phyloP scores from a whole-genome alignment of 2,888 invertebrate species.

The Thelaira solivaga region DNA sequence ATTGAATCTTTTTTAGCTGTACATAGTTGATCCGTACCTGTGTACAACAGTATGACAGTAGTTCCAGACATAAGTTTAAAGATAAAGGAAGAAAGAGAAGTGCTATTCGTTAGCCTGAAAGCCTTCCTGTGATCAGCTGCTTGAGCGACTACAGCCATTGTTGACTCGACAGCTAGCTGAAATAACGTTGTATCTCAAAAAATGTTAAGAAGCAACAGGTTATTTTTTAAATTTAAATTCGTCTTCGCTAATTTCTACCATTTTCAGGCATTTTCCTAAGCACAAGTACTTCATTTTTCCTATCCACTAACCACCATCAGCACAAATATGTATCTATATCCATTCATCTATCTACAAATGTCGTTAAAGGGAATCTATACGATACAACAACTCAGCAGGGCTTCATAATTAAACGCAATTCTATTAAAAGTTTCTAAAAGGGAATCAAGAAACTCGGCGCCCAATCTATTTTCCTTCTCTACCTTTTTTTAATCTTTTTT shows the following conservation, averaged over 20 bases:
- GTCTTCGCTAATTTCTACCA: constrained; percentile 48
- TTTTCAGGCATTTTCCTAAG: constrained; percentile 48
- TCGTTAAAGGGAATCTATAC: constrained; percentile 74
- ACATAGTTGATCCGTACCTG: constrained; percentile 63
- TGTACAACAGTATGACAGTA: constrained; percentile 4
- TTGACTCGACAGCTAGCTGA: constrained; percentile 41
- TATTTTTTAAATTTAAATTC: constrained; percentile 42
- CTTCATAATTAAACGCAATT: constrained; percentile 47
- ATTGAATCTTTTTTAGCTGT: constrained; percentile 23
- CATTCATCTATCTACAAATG: constrained; percentile 62
- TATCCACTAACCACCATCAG: constrained; percentile 28
- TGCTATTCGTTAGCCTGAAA: no score
- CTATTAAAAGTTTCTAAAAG: constrained; percentile 71
- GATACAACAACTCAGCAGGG: constrained; percentile 66
- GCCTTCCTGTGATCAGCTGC: background rate
- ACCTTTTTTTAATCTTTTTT: constrained; percentile 48
- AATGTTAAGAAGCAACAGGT: constrained; percentile 35
- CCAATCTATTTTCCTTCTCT: constrained; percentile 56
- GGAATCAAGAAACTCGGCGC: constrained; percentile 74
- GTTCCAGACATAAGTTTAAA: no score
- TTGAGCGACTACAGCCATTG: constrained; percentile 54
- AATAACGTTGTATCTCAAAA: background rate
- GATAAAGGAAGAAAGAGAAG: no score
- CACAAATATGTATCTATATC: constrained; percentile 31
- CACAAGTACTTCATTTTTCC: constrained; percentile 51